Conservation (phyloP, 1,140 invertebrate species). For the Ladona fulva region DNA sequence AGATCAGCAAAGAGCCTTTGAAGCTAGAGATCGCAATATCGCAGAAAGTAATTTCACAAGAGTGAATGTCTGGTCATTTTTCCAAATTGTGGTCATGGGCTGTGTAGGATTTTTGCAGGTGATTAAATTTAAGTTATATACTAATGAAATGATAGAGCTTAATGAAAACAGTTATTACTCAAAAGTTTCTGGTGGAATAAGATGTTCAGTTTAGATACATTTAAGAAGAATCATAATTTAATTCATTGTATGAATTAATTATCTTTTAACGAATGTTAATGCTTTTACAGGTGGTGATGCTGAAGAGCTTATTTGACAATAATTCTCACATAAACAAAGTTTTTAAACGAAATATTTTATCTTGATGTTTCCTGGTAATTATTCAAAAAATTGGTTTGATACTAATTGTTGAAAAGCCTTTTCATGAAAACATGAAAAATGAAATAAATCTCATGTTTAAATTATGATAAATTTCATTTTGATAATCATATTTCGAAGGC, state of each 20-base stretch:
- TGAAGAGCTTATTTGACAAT: conserved; percentile 59
- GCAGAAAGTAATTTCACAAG: conserved; percentile 64
- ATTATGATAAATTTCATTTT: too few relatives aligned
- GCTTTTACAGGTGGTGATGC: conserved; percentile 42
- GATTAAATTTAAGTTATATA: not conserved
- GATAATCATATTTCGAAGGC: too few relatives aligned
- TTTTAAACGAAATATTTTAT: conserved; percentile 32
- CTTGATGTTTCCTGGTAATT: too few relatives aligned
- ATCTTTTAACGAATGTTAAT: not conserved
- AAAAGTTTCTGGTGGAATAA: too few relatives aligned
- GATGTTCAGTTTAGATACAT: too few relatives aligned
- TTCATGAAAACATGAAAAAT: too few relatives aligned
- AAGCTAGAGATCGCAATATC: conserved; percentile 68
- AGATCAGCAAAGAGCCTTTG: conserved; percentile 59
- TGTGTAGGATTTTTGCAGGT: conserved; percentile 55
- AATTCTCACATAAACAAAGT: conserved; percentile 44
- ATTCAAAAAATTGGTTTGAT: too few relatives aligned
- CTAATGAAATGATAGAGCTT: too few relatives aligned
- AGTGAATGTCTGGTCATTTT: conserved; percentile 61
- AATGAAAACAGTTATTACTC: too few relatives aligned
- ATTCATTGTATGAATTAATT: not conserved
- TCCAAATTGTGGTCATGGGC: conserved; percentile 61
- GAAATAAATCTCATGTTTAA: too few relatives aligned
- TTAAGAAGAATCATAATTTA: too few relatives aligned
- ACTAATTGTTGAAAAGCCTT: too few relatives aligned